Evolutionary conservation across 1,140 invertebrate genomes (phyloP), one percentile per base, ranked within the genome.

Genomic region (Habropoda laboriosa): DNA sequence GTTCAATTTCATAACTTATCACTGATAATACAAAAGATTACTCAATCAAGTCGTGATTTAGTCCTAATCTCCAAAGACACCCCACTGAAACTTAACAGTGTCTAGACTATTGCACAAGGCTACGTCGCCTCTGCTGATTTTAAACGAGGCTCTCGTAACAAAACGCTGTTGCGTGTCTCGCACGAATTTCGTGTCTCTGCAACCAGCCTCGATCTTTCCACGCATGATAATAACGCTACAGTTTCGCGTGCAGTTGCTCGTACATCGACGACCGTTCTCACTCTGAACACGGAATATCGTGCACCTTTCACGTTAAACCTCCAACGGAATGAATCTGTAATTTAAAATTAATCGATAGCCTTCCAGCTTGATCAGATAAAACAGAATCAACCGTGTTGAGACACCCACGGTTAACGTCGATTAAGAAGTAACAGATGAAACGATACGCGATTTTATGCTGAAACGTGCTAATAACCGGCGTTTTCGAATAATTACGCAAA

Each of bases 171-270:
- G 75, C 40, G 42, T 60, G 53, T 60, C 12, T 21, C 6, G 21
- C 12, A 12, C 1, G 3, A 70, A 55, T 57, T 58, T 47, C 51
- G 12, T 53, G 42, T 30, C 18, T 35, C 32, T n/a, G n/a, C 3
- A 18, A 7, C 8, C 8, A n/a, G 24, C 21, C 24, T 45, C n/a
- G n/a, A 42, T 53, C 51, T 55, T n/a, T 67, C n/a, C 49, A n/a
- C n/a, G 63, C 30, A 10, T 21, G 49, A 68, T 76, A 77, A 70
- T 21, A 5, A 12, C n/a, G 16, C 8, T 45, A 35, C 24, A 13
- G 16, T 74, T 74, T 74, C 42, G 42, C 32, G 32, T 63, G 73
- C 49, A 16, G 10, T 42, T n/a, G n/a, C n/a, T n/a, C 27, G 38
- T 21, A 0, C 27, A 4, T 35, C 27, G 61, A 55, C 24, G 24